Percentiles rank a stretch among this genome's conserved stretches.
These are phyloP conservation scores for Sorex fumeus DNA, from an alignment of 2,113 vertebrate genomes.

Conservation along the genomic window DNA sequence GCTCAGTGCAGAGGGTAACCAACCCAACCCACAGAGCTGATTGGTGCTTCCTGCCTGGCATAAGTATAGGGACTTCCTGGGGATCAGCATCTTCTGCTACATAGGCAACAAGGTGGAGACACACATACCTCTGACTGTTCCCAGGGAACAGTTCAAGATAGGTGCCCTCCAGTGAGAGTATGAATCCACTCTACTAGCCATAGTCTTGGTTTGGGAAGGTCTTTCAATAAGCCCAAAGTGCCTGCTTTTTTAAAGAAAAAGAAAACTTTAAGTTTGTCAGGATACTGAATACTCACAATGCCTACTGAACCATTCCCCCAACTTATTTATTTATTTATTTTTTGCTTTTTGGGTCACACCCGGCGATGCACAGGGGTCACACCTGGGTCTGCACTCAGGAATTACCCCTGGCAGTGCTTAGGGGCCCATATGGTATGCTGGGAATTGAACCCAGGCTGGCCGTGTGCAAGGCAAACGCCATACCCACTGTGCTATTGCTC, in stretches of 20 bases:
- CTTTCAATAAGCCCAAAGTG: neutral
- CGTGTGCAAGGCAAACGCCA: no score
- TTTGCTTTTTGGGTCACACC: no score
- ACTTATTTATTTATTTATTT: no score
- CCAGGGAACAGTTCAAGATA: no score
- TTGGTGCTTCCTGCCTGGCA: neutral
- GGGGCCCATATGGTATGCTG: no score
- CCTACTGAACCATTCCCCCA: no score
- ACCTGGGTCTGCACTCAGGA: no score
- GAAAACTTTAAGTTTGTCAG: neutral
- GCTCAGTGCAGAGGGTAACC: rapidly evolving
- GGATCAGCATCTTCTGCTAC: neutral
- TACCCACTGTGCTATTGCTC: no score
- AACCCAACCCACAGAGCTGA: neutral
- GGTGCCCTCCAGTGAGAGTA: neutral
- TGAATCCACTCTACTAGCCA: no score
- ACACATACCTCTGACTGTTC: neutral
- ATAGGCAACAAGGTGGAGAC: neutral
- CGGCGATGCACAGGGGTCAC: no score
- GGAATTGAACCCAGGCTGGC: no score
- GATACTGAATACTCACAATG: neutral
- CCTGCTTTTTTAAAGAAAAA: constrained; percentile 23
- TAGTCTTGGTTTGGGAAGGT: neutral
- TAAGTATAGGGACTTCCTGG: neutral
- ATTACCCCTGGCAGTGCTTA: no score